A percentile compares a stretch with the other conserved stretches of the same genome.
phyloP scores from a whole-genome alignment of 2,113 vertebrate species.

The Suricata suricatta region DNA sequence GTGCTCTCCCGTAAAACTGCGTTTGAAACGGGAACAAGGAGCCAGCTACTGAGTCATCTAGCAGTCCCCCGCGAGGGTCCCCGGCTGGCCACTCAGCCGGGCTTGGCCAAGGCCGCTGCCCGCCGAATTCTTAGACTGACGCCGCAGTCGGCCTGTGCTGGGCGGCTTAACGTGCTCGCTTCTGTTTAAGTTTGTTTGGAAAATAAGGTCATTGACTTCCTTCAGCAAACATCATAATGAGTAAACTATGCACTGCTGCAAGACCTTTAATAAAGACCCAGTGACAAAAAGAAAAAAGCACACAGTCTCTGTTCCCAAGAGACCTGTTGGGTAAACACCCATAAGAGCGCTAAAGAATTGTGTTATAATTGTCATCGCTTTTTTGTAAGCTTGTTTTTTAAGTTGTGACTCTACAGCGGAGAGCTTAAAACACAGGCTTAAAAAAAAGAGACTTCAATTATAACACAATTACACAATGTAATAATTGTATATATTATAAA shows the following conservation, averaged over 20 bases:
- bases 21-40: neutral
- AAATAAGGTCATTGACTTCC: neutral
- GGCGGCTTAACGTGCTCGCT: neutral
- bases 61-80: no score
- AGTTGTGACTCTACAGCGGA: neutral
- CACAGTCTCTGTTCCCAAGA: neutral
- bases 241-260: neutral
- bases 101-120: accelerated
- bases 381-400: neutral
- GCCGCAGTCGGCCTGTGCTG: accelerated
- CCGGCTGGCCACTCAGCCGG: accelerated
- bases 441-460: no score
- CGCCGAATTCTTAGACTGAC: neutral
- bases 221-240: neutral
- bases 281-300: neutral
- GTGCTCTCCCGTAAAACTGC: no score
- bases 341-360: neutral
- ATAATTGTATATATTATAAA: no score
- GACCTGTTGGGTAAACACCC: neutral
- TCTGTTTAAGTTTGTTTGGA: neutral
- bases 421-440: no score
- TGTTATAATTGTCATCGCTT: accelerated
- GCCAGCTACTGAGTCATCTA: neutral
- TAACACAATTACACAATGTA: no score
- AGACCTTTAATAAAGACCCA: neutral